Base-by-base conservation (phyloP, 2,113 vertebrate species). In the Muntiacus reevesi region DNA sequence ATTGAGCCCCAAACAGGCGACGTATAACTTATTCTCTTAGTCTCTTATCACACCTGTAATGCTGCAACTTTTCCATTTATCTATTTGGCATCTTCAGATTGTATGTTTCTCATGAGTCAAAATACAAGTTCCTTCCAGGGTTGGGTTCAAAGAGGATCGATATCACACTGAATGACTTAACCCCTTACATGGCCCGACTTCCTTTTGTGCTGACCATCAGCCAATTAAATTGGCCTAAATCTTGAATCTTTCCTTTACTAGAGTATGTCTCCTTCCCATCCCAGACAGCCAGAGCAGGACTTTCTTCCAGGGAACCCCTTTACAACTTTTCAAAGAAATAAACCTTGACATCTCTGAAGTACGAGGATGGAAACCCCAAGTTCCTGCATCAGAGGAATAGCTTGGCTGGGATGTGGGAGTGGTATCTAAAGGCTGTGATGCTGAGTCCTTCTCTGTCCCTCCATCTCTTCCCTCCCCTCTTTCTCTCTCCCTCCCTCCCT, bases 301-400 rank as follows among this genome's bases (percentile, higher is more conserved):
- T 79, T 84, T 83, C 74, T 84, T 62, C 40, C 62, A 50, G 45
- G 27, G 30, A n/a, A 36, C 33, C 30, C 36, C 23, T 27, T 59
- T 13, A 45, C 21, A 52, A 45, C 79, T 96, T 92, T 96, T 87
- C 43, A 94, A 92, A 71, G 67, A 86, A 78, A 36, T 57, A 87
- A 82, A 78, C n/a, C 10, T 50, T 19, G 60, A n/a, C 27, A 28
- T 27, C 23, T 55, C 43, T n/a, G 19, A 74, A 79, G 57, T 74
- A 23, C 28, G 36, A 57, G 8, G 40, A 54, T 36, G 19, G 11
- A 55, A 89, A 50, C 3, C 16, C 43, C 21, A 59, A 33, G 28
- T 54, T 82, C 14, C 64, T 95, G 5, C 10, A 50, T 11, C 30
- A 2, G 2, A 28, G 52, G 30, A 43, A 16, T 57, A 47, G 60